Base-by-base conservation (phyloP, 2,888 invertebrate genomes). In the Spodoptera littoralis region DNA sequence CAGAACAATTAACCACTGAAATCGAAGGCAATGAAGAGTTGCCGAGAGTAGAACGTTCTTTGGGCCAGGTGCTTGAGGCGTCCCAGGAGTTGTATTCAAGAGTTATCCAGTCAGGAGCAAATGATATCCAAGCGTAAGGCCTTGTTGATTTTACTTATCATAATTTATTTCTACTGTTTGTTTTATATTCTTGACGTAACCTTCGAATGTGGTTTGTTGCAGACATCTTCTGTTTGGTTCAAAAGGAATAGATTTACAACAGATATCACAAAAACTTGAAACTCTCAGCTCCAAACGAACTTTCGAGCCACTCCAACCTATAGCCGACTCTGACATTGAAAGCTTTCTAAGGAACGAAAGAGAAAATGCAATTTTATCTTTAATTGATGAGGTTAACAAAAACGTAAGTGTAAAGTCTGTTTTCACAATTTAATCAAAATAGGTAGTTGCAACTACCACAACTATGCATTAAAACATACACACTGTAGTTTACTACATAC, bases 171-270 rank as follows among this genome's bases (percentile, higher is more conserved):
- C 9, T 9, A 9, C 36, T 36, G 36, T 36, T 36, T 36, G 9
- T 9, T 36, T 36, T 36, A 36, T 36, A 27, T 41, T 52, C 1
- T 36, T 47, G 6, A n/a, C 9, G 18, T 57, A 11, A 46, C 58
- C 9, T 46, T 58, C 30, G 6, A 18, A 13, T 44, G 46, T 57
- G 36, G 65, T 55, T 50, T 57, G 42, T 64, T 85, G 46, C 88
- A 98, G 98, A 0, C 98, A 99, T 80, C 96, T 99, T 47, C 91
- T 99, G 60, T 95, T 99, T 77, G 99, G 99, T 0, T 97, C 98
- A 0, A 97, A 97, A 92, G 99, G 99, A 4, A 97, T 98, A 77
- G 99, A 99, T 92, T 93, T 99, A 53, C 98, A 98, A n/a, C 97
- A 98, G 92, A 97, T 99, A 76, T 97, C 98, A 4, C 98, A 98